These are phyloP conservation scores for Himalopsyche kuldschensis DNA, from an alignment of 2,888 invertebrate species.

Conservation along the genomic window DNA sequence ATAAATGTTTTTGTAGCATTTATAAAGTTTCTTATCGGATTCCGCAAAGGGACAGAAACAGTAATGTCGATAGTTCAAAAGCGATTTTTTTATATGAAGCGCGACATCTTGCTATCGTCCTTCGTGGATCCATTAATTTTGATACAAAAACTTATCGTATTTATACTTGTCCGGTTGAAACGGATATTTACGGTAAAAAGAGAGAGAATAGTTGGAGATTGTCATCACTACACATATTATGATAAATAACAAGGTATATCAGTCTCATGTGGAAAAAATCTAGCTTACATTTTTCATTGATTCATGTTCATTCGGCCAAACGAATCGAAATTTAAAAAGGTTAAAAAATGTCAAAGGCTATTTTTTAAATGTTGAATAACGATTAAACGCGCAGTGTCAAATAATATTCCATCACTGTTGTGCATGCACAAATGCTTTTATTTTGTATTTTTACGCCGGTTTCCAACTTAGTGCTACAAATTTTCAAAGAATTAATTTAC, in stretches of 20 bases:
- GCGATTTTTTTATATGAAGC: constrained; percentile 2
- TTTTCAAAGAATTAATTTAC: too few species aligned
- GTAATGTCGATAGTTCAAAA: not conserved
- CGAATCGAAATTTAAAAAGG: not conserved
- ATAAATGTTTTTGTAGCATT: not conserved
- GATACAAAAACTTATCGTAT: constrained; percentile 20
- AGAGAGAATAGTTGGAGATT: not conserved
- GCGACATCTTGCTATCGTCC: constrained; percentile 11
- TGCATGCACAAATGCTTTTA: too few species aligned
- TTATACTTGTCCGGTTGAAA: constrained; percentile 23
- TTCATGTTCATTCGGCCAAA: constrained; percentile 5
- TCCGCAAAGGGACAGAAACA: not conserved
- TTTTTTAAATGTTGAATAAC: too few species aligned
- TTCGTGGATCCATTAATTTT: constrained; percentile 12
- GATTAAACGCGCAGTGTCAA: too few species aligned
- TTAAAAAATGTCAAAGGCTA: too few species aligned
- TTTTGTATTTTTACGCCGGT: too few species aligned
- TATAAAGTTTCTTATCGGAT: constrained; percentile 1
- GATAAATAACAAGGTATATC: constrained; percentile 8
- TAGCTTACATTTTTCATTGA: not conserved
- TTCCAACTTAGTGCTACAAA: too few species aligned
- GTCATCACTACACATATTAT: constrained; percentile 5
- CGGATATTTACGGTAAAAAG: not conserved
- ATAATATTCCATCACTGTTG: too few species aligned
- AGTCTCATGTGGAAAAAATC: not conserved